phyloP scores from a whole-genome alignment of 1,140 invertebrate species.

The Tetragnatha versicolor region DNA sequence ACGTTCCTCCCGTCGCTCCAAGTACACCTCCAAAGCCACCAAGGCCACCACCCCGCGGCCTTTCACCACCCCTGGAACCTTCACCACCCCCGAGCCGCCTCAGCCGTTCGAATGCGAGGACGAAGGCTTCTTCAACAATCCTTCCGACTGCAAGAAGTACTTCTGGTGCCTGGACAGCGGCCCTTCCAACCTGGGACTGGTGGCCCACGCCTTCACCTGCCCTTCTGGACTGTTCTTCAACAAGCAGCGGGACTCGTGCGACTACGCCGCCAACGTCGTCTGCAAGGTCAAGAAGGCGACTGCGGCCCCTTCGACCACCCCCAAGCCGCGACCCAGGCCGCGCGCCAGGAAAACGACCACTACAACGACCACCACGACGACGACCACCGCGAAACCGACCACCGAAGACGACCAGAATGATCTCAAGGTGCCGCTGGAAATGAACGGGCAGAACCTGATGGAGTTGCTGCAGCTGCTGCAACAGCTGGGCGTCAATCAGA shows the following conservation, averaged over 20 bases:
- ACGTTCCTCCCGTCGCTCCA: background rate
- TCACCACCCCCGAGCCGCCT: conserved; percentile 87
- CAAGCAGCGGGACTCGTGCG: conserved; percentile 88
- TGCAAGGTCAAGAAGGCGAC: conserved; percentile 66
- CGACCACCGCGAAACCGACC: conserved; percentile 18
- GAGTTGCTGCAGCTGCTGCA: conserved; percentile 52
- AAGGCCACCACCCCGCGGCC: background rate
- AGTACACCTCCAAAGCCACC: background rate
- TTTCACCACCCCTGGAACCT: conserved; percentile 77
- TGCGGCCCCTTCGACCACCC: background rate
- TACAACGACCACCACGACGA: conserved; percentile 38
- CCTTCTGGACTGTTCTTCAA: conserved; percentile 90
- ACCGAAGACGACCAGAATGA: background rate
- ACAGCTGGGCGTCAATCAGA: conserved; percentile 46
- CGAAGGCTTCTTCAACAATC: conserved; percentile 93
- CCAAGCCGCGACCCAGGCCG: conserved; percentile 25
- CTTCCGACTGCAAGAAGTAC: conserved; percentile 91
- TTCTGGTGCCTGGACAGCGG: conserved; percentile 93
- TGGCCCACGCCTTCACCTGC: conserved; percentile 92
- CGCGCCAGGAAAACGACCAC: conserved; percentile 25
- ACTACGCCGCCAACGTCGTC: conserved; percentile 86
- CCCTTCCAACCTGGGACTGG: conserved; percentile 84
- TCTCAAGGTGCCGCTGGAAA: conserved; percentile 7
- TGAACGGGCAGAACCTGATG: conserved; percentile 29
- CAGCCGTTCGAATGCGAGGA: conserved; percentile 90